phyloP scores from a whole-genome alignment of 2,113 vertebrate species.

The Hippocampus guttulatus region DNA sequence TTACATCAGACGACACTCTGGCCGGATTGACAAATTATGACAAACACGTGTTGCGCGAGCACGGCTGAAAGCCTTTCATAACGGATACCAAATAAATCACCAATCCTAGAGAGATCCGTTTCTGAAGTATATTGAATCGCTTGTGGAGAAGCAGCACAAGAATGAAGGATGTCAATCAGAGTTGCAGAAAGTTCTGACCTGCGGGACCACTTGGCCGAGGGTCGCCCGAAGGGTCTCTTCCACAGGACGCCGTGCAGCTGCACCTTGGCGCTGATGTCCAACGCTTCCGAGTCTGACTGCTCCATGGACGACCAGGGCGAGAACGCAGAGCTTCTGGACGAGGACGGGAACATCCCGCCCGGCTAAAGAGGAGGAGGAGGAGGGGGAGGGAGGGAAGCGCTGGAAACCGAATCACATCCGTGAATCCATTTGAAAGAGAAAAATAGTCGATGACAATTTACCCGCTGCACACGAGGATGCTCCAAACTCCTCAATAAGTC shows the following conservation, averaged over 20 bases:
- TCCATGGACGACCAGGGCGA: conserved; percentile 87
- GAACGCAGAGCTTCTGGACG: conserved; percentile 68
- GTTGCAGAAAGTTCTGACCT: conserved; percentile 70
- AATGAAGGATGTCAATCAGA: background rate
- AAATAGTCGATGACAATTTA: conserved; percentile 51
- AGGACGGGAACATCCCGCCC: conserved; percentile 69
- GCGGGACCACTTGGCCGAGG: conserved; percentile 92
- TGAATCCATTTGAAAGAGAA: conserved; percentile 23
- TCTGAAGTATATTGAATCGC: background rate
- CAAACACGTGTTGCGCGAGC: background rate
- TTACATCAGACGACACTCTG: background rate
- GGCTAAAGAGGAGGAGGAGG: background rate
- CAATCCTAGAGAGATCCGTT: background rate
- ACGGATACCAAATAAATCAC: background rate
- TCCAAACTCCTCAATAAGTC: conserved; percentile 59
- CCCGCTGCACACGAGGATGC: conserved; percentile 31
- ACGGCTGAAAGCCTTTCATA: background rate
- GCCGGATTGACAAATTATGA: background rate
- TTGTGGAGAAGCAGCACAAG: background rate
- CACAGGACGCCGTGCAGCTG: conserved; percentile 93
- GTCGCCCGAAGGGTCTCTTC: conserved; percentile 92
- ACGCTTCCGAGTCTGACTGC: conserved; percentile 80
- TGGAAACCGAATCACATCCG: background rate
- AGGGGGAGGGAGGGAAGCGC: conserved; percentile 5
- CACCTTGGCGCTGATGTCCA: conserved; percentile 97